phyloP scores from a whole-genome alignment of 2,888 invertebrate species.

The Eristalis intricaria region DNA sequence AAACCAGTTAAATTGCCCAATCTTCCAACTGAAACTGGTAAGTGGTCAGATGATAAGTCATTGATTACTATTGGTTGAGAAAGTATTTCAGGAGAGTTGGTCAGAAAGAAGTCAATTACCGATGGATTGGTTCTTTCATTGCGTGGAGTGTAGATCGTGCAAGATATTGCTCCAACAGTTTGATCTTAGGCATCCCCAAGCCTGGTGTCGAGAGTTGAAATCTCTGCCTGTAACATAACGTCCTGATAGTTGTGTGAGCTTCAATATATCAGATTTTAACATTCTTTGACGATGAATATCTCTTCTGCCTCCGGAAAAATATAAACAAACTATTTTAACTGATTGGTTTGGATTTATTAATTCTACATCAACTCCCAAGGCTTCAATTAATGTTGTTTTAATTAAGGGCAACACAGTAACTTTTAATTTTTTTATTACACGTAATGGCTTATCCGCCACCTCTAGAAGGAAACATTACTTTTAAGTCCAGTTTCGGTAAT shows the following conservation, averaged over 20 bases:
- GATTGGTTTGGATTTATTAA: constrained; percentile 12
- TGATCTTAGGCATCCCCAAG: constrained; percentile 20
- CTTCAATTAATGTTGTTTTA: constrained; percentile 45
- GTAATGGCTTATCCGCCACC: constrained; percentile 48
- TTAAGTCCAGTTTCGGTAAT: constrained; percentile 51
- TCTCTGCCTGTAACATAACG: constrained; percentile 40
- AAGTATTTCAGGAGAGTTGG: constrained; percentile 16
- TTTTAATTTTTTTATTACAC: constrained; percentile 36
- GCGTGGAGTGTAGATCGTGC: constrained; percentile 12
- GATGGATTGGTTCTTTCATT: constrained; percentile 28
- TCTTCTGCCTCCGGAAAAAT: constrained; percentile 53
- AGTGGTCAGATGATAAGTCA: constrained; percentile 26
- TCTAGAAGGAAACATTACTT: constrained; percentile 37
- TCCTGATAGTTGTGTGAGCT: constrained; percentile 37
- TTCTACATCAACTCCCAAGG: constrained; percentile 26
- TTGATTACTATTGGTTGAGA: constrained; percentile 1
- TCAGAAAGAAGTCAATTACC: constrained; percentile 28
- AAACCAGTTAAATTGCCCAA: not conserved
- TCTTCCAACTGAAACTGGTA: not conserved
- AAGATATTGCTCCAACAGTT: constrained; percentile 20
- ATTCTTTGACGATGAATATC: constrained; percentile 17
- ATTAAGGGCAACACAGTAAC: constrained; percentile 21
- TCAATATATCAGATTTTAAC: constrained; percentile 50
- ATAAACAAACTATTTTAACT: constrained; percentile 41
- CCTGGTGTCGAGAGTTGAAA: constrained; percentile 28